phyloP scores from a whole-genome alignment of 2,888 invertebrate species.

The Drosophila nigricruria region DNA sequence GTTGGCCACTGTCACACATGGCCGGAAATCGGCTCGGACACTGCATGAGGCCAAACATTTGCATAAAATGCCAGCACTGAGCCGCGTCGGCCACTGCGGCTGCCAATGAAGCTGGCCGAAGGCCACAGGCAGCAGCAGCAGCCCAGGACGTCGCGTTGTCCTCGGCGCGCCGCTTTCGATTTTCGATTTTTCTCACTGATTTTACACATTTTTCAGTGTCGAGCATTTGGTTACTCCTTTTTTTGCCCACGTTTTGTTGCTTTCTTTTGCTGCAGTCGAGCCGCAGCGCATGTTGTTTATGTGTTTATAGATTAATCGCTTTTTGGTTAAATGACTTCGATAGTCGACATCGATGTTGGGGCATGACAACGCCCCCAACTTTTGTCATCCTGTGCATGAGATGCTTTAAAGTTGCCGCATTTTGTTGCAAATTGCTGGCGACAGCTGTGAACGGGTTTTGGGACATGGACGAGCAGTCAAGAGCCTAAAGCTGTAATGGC shows the following conservation, averaged over 20 bases:
- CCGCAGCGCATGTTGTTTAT: conserved; percentile 81
- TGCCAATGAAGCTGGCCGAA: conserved; percentile 33
- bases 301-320: conserved; percentile 84
- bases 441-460: conserved; percentile 43
- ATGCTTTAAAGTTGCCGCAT: conserved; percentile 50
- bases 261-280: conserved; percentile 15
- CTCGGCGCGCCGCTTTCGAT: conserved; percentile 43
- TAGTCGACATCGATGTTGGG: conserved; percentile 58
- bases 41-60: conserved; percentile 79
- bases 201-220: conserved; percentile 78
- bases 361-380: neutral
- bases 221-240: conserved; percentile 30
- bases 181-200: conserved; percentile 79
- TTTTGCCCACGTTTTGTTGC: conserved; percentile 14
- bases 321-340: conserved; percentile 84
- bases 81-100: conserved; percentile 20
- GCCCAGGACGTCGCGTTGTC: conserved; percentile 13
- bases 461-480: neutral
- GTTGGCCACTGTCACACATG: conserved; percentile 75
- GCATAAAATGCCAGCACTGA: conserved; percentile 70
- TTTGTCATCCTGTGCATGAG: conserved; percentile 13
- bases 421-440: conserved; percentile 60
- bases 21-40: conserved; percentile 76
- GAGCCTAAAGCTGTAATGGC: too few relatives aligned
- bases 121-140: neutral